Evolutionary conservation across 1,140 invertebrate genomes (phyloP).

Genomic region (Ruditapes philippinarum): DNA sequence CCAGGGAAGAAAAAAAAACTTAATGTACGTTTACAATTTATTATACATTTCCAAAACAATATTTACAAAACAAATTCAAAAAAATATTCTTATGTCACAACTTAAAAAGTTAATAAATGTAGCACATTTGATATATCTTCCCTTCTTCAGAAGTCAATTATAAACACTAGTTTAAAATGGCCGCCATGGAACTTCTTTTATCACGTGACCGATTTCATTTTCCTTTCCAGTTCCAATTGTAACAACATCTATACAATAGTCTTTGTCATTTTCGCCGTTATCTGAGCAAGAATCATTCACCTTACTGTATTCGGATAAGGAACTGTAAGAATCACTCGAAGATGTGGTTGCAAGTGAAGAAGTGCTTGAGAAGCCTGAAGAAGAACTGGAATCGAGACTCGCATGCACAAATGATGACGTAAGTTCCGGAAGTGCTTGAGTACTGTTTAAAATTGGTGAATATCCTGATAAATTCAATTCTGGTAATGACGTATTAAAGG

Average conservation of each 20-base stretch:
- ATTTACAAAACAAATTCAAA: no score
- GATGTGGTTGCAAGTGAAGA: not conserved
- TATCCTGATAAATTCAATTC: not conserved
- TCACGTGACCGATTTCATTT: slow-evolving; percentile 29
- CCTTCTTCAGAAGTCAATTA: no score
- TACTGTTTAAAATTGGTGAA: not conserved
- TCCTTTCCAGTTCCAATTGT: slow-evolving; percentile 9
- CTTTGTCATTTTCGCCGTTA: no score
- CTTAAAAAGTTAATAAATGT: no score
- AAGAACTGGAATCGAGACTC: not conserved
- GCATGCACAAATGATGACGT: slow-evolving; percentile 9
- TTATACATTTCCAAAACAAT: no score
- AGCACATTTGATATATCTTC: no score
- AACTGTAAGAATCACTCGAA: not conserved
- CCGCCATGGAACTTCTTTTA: slow-evolving; percentile 26
- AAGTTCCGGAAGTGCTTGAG: not conserved
- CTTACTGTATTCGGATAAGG: not conserved
- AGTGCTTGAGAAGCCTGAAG: not conserved
- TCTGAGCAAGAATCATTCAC: not conserved
- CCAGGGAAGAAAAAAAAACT: no score
- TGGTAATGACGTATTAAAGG: not conserved
- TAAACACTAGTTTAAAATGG: slow-evolving; percentile 11
- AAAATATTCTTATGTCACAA: no score
- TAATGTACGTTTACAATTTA: no score
- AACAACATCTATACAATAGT: not conserved